phyloP scores from a whole-genome alignment of 1,140 invertebrate species.

The Drosophila subobscura region DNA sequence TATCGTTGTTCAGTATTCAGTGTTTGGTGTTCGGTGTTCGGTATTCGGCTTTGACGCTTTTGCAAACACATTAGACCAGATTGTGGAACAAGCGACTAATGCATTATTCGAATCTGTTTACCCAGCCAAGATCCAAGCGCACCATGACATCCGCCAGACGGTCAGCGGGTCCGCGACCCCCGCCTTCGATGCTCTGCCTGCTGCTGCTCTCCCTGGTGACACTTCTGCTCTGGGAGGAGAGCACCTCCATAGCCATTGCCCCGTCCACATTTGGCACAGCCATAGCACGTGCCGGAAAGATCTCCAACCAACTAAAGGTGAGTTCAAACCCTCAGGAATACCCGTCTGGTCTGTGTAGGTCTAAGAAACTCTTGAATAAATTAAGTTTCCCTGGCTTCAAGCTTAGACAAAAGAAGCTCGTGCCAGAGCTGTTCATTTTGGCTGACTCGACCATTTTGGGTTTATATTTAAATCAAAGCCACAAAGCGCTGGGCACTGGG shows the following conservation, averaged over 20 bases:
- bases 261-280: slow-evolving; percentile 86
- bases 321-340: slow-evolving; percentile 40
- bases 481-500: background rate
- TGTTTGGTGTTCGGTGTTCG: slow-evolving; percentile 12
- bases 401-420: slow-evolving; percentile 37
- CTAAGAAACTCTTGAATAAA: slow-evolving; percentile 30
- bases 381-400: slow-evolving; percentile 4
- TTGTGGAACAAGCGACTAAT: slow-evolving; percentile 55
- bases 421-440: slow-evolving; percentile 48
- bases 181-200: slow-evolving; percentile 28
- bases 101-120: slow-evolving; percentile 68
- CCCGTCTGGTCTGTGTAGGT: background rate
- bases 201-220: slow-evolving; percentile 36
- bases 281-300: slow-evolving; percentile 85
- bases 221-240: slow-evolving; percentile 50
- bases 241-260: slow-evolving; percentile 83
- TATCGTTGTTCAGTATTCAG: slow-evolving; percentile 6
- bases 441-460: slow-evolving; percentile 51
- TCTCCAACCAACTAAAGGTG: slow-evolving; percentile 86
- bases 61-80: slow-evolving; percentile 54
- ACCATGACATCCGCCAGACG: slow-evolving; percentile 58
- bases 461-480: slow-evolving; percentile 52
- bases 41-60: slow-evolving; percentile 38
- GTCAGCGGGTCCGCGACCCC: slow-evolving; percentile 1
- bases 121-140: slow-evolving; percentile 34